Percentiles rank a stretch among this genome's conserved stretches.
These are phyloP conservation scores for Tachuris rubrigastra DNA, from an alignment of 2,113 vertebrate genomes.

Conservation along the genomic window DNA sequence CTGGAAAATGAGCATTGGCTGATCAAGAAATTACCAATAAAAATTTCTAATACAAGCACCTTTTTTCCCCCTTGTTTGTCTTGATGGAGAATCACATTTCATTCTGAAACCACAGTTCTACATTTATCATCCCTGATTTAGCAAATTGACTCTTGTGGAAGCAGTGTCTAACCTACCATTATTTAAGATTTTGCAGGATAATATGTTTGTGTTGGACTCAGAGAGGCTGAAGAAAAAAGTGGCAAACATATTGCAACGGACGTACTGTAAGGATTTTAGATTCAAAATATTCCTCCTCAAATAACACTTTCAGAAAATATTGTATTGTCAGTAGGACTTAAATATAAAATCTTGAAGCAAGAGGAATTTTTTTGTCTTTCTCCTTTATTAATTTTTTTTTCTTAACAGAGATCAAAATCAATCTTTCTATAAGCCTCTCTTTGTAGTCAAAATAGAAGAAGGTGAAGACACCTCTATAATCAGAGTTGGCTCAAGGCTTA, in stretches of 20 bases:
- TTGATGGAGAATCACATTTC: slow-evolving; percentile 24
- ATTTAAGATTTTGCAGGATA: slow-evolving; percentile 27
- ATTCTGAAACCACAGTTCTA: background rate
- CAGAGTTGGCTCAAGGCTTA: background rate
- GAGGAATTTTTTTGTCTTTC: background rate
- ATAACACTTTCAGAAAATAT: slow-evolving; percentile 30
- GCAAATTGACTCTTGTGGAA: slow-evolving; percentile 36
- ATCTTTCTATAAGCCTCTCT: background rate
- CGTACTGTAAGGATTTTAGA: slow-evolving; percentile 16
- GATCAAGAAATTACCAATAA: slow-evolving; percentile 7
- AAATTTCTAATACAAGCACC: background rate
- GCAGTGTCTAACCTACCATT: slow-evolving; percentile 23
- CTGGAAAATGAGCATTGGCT: background rate
- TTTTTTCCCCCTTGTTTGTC: background rate
- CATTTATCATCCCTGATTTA: slow-evolving; percentile 54
- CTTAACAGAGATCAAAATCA: slow-evolving; percentile 12
- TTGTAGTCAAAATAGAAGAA: background rate
- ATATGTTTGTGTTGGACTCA: slow-evolving; percentile 32
- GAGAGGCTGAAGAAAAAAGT: background rate
- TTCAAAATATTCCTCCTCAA: slow-evolving; percentile 35
- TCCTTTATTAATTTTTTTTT: background rate
- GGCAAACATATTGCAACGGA: slow-evolving; percentile 19
- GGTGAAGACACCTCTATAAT: background rate
- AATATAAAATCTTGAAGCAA: background rate
- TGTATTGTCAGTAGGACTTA: slow-evolving; percentile 20